phyloP scores from a whole-genome alignment of 2,113 vertebrate species.

The Chelonoidis abingdonii region DNA sequence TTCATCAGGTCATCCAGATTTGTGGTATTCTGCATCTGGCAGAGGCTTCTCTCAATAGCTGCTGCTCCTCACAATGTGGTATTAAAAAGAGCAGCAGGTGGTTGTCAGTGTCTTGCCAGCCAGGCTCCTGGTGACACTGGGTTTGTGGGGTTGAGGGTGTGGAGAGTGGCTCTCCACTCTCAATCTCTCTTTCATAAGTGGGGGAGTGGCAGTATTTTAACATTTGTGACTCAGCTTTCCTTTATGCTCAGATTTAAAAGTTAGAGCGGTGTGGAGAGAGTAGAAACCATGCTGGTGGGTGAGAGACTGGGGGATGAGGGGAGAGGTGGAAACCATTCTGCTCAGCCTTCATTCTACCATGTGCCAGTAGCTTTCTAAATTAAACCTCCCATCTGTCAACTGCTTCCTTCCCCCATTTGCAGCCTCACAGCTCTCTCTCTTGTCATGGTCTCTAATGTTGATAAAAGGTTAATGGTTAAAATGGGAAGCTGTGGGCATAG shows the following conservation, averaged over 20 bases:
- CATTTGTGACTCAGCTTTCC: neutral
- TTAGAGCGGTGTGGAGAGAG: neutral
- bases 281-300: neutral
- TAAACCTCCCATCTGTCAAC: neutral
- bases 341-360: neutral
- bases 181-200: neutral
- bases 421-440: neutral
- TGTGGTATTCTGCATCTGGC: neutral
- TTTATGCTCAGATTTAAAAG: neutral
- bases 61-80: neutral
- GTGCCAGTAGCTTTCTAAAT: neutral
- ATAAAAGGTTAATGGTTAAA: neutral
- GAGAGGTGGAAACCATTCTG: neutral
- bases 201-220: neutral
- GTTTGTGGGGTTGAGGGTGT: neutral
- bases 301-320: neutral
- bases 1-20: neutral
- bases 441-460: neutral
- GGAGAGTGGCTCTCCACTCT: neutral
- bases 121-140: neutral
- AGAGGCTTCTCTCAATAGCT: fast-evolving
- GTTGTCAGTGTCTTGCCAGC: neutral
- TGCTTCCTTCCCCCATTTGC: neutral
- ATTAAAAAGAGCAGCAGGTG: neutral
- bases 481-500: neutral